A percentile compares a stretch with the other conserved stretches of the same genome.
phyloP scores from a whole-genome alignment of 2,797 vertebrate species.

The Nannoperca obscura region DNA sequence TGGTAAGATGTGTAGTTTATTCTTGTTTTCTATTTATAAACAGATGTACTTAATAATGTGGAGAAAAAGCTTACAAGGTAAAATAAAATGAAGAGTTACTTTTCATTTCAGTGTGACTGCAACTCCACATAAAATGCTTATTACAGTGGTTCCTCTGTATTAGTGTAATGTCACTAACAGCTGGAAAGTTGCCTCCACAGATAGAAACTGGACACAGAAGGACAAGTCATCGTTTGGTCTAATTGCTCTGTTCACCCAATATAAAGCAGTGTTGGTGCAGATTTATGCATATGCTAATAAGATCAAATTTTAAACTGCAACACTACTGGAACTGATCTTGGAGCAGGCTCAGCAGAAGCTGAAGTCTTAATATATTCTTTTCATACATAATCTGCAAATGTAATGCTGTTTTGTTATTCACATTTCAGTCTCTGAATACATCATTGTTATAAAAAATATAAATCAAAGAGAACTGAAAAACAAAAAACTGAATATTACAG shows the following conservation, averaged over 20 bases:
- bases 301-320: conserved; percentile 13
- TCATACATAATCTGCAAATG: conserved; percentile 13
- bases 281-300: conserved; percentile 21
- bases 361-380: conserved; percentile 10
- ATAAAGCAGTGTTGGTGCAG: background rate
- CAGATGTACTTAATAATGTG: background rate
- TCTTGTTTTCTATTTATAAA: background rate
- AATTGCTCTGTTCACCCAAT: background rate
- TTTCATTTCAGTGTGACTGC: background rate
- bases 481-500: background rate
- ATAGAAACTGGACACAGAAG: background rate
- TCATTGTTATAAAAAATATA: conserved; percentile 6
- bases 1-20: background rate
- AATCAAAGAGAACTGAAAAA: conserved; percentile 36
- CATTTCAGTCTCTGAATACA: conserved; percentile 15
- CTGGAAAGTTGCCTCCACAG: background rate
- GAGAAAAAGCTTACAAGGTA: background rate
- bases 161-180: background rate
- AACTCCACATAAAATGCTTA: conserved; percentile 5
- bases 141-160: background rate
- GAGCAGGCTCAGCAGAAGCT: conserved; percentile 6
- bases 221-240: background rate
- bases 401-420: conserved; percentile 22
- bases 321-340: conserved; percentile 11
- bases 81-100: background rate